A percentile compares a stretch with the other conserved stretches of the same genome.
phyloP scores from a whole-genome alignment of 2,113 vertebrate species.

The Catagonus wagneri region DNA sequence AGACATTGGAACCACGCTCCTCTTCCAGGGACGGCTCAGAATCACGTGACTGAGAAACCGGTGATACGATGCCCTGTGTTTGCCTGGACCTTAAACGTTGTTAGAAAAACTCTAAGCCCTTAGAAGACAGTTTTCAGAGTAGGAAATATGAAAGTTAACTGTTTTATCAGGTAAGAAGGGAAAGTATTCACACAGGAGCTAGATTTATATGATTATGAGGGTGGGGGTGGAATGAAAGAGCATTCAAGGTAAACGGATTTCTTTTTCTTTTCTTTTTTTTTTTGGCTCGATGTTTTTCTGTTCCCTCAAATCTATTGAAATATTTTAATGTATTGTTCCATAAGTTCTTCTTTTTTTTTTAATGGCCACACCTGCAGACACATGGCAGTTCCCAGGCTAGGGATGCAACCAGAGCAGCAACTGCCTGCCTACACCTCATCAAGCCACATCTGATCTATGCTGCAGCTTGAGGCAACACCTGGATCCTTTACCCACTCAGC shows the following conservation, averaged over 20 bases:
- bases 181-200: neutral
- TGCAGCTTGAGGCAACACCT: too few relatives aligned
- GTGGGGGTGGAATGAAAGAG: neutral
- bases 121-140: neutral
- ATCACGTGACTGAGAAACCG: neutral
- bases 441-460: too few relatives aligned
- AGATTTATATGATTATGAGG: neutral
- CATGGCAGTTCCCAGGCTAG: too few relatives aligned
- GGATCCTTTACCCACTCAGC: too few relatives aligned
- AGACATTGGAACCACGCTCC: neutral
- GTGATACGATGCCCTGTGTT: too few relatives aligned
- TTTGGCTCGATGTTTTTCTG: neutral
- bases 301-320: neutral
- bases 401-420: too few relatives aligned
- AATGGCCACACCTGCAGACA: too few relatives aligned
- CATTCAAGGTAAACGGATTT: neutral
- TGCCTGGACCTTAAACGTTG: neutral
- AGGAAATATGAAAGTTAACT: neutral
- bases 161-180: neutral
- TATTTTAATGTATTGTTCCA: neutral
- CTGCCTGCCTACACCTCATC: too few relatives aligned
- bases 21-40: neutral
- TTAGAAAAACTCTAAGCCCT: neutral
- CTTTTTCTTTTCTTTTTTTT: too few relatives aligned
- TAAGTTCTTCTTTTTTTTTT: neutral